Base-by-base conservation (phyloP, 2,797 vertebrate genomes). In the Ceryle rudis region DNA sequence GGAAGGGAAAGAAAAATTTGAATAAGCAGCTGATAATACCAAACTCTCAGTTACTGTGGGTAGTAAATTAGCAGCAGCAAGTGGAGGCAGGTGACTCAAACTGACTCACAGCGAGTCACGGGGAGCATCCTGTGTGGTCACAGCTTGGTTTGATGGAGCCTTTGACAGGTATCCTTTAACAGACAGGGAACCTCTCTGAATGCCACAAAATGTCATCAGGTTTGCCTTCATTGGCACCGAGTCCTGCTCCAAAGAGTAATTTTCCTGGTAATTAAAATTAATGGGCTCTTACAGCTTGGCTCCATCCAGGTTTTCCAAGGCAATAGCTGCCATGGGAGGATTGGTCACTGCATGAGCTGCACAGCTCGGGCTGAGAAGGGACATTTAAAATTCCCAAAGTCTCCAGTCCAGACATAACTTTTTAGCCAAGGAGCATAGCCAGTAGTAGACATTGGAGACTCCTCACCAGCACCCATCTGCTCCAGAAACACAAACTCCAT, bases 211-310 rank as follows among this genome's bases (percentile, higher is more conserved):
- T 41, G 62, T 66, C 72, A 18, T 1, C 15, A 26, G 67, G n/a
- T 66, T 70, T 75, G n/a, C 23, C 67, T 21, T 2, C 4, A 5
- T 9, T 0, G 0, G 37, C 29, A 22, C 51, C 3, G 2, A 70
- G 75, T 64, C 55, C 72, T 39, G n/a, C 61, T 81, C 46, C 19
- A 11, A n/a, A 75, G n/a, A 16, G 64, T 54, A 15, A 25, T 64
- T 69, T 55, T 51, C 25, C 77, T 35, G 16, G 44, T 33, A 25
- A 70, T 80, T 91, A 73, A 47, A 86, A 77, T 67, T 31, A 60
- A 81, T 33, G 39, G 25, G 13, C 58, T 91, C 42, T 41, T 20
- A 8, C 6, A 29, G 21, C 33, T 79, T 47, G 66, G 67, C 28
- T 75, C n/a, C 49, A 17, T 14, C 22, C 66, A 17, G 41, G 22